A percentile compares a stretch with the other conserved stretches of the same genome.
Conservation (phyloP, 2,888 invertebrate species). For the Margaritifera margaritifera region DNA sequence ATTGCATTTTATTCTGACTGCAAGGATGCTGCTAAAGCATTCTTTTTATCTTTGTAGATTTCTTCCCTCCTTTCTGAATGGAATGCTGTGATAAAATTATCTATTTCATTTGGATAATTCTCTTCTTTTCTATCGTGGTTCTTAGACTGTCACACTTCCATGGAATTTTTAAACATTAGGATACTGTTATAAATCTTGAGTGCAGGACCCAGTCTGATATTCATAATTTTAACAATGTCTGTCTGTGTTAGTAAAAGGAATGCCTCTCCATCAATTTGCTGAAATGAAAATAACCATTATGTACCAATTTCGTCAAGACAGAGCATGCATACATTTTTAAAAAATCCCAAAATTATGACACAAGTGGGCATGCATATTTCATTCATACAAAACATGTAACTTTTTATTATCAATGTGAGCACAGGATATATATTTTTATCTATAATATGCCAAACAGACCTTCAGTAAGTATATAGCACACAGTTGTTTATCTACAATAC, state of each 20-base stretch:
- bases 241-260: constrained; percentile 87
- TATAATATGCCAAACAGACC: background rate
- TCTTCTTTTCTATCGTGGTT: background rate
- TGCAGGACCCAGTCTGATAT: constrained; percentile 88
- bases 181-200: constrained; percentile 86
- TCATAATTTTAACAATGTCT: constrained; percentile 84
- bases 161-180: constrained; percentile 67
- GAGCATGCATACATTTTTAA: background rate
- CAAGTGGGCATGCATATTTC: background rate
- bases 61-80: too few relatives aligned
- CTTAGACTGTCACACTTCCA: constrained; percentile 33
- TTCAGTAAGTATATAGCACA: background rate
- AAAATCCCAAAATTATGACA: background rate
- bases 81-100: too few relatives aligned
- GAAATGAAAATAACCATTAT: constrained; percentile 50
- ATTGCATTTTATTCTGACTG: too few relatives aligned
- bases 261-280: constrained; percentile 87
- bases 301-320: constrained; percentile 1
- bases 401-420: background rate
- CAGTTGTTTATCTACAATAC: too few relatives aligned
- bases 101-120: too few relatives aligned
- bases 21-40: too few relatives aligned
- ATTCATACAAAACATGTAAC: background rate
- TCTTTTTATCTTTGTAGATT: too few relatives aligned
- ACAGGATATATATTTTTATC: background rate